Conservation (phyloP, 1,140 invertebrate species). For the Drosophila jambulina region DNA sequence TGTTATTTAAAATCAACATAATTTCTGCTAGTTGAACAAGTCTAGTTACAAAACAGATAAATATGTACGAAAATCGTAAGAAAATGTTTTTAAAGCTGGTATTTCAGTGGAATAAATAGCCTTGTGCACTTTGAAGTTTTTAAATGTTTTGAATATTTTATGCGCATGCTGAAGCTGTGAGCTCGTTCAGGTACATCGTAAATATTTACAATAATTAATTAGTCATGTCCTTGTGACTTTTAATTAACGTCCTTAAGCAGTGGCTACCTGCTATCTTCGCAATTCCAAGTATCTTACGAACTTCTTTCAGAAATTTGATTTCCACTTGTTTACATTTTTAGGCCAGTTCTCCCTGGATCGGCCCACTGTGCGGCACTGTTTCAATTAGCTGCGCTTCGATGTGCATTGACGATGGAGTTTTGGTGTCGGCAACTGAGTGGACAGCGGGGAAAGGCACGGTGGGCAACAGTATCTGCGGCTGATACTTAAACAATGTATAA, state of each 20-base stretch:
- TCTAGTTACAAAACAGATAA: background rate
- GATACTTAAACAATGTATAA: slow-evolving; percentile 82
- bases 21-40: too few relatives aligned
- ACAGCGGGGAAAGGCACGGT: slow-evolving; percentile 19
- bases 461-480: slow-evolving; percentile 61
- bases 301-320: too few relatives aligned
- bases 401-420: slow-evolving; percentile 74
- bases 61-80: background rate
- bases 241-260: background rate
- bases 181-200: background rate
- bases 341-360: background rate
- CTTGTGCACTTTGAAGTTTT: background rate
- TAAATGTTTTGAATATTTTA: too few relatives aligned
- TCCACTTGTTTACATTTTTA: background rate
- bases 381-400: slow-evolving; percentile 83
- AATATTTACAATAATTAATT: too few relatives aligned
- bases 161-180: too few relatives aligned
- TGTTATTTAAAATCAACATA: background rate
- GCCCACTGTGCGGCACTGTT: slow-evolving; percentile 69
- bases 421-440: slow-evolving; percentile 64
- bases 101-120: background rate
- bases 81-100: background rate
- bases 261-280: accelerated
- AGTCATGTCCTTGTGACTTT: background rate
- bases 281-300: accelerated